Evolutionary conservation across 2,888 invertebrate genomes (phyloP).

Genomic region (Tiphia femorata): DNA sequence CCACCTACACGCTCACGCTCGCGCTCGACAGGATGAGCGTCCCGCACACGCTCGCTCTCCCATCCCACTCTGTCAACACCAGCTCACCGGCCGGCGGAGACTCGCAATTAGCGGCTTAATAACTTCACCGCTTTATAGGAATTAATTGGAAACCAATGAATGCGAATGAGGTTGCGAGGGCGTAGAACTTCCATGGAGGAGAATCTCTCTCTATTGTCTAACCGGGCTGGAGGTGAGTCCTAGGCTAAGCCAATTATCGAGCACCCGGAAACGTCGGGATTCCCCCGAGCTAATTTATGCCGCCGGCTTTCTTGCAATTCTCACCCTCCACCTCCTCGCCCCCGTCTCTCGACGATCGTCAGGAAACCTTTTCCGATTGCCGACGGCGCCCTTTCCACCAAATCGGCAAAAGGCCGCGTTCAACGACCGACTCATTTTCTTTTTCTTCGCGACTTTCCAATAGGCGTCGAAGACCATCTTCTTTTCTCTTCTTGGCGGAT

Average conservation of each 20-base stretch:
- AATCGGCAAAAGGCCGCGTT: constrained; percentile 1
- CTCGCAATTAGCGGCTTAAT: constrained; percentile 61
- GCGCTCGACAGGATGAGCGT: no score
- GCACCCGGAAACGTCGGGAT: constrained; percentile 48
- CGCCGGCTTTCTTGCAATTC: constrained; percentile 27
- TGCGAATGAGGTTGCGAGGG: constrained; percentile 58
- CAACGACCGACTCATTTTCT: no score
- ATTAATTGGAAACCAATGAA: constrained; percentile 65
- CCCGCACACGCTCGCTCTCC: no score
- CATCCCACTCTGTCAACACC: constrained; percentile 12
- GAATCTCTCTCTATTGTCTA: constrained; percentile 55
- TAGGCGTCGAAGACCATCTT: no score
- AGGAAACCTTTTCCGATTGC: constrained; percentile 25
- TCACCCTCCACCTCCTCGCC: no score
- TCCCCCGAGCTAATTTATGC: constrained; percentile 55
- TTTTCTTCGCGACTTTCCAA: no score
- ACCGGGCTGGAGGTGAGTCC: constrained; percentile 39
- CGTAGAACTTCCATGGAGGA: constrained; percentile 43
- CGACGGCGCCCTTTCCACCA: constrained; percentile 3
- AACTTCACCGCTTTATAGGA: constrained; percentile 58
- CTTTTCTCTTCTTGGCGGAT: no score
- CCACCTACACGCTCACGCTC: neutral
- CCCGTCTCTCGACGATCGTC: no score
- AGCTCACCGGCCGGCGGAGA: constrained; percentile 18
- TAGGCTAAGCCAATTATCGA: constrained; percentile 61